phyloP scores from a whole-genome alignment of 2,888 invertebrate species.

The Hermaeophaga mercurialis region DNA sequence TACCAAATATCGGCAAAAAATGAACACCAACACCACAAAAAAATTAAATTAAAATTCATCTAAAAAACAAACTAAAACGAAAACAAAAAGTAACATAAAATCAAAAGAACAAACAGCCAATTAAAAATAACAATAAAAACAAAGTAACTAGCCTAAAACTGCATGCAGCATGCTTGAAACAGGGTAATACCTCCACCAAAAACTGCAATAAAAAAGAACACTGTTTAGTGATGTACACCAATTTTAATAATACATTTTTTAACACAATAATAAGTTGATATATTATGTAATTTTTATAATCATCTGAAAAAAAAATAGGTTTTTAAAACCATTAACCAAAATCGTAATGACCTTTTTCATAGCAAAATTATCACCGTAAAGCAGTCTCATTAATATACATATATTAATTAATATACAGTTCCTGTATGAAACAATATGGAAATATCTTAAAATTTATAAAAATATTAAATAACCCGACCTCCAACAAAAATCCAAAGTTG shows the following conservation, averaged over 20 bases:
- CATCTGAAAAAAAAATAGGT: slow-evolving; percentile 20
- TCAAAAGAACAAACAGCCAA: slow-evolving; percentile 23
- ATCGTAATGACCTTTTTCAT: slow-evolving; percentile 39
- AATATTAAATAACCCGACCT: slow-evolving; percentile 41
- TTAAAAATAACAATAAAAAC: slow-evolving; percentile 26
- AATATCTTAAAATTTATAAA: slow-evolving; percentile 42
- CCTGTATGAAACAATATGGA: too few species aligned
- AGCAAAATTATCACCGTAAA: slow-evolving; percentile 38
- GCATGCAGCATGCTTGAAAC: slow-evolving; percentile 35
- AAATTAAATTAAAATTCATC: slow-evolving; percentile 16
- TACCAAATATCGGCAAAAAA: slow-evolving; percentile 14
- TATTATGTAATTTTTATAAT: slow-evolving; percentile 19
- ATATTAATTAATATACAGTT: slow-evolving; percentile 34
- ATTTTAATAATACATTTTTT: slow-evolving; percentile 30
- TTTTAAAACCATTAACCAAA: slow-evolving; percentile 35
- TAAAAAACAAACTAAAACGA: slow-evolving; percentile 11
- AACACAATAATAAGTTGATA: slow-evolving; percentile 29
- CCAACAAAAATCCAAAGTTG: slow-evolving; percentile 40
- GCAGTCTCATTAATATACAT: slow-evolving; percentile 31
- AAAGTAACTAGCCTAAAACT: slow-evolving; percentile 31
- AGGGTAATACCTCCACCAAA: slow-evolving; percentile 36
- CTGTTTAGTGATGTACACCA: slow-evolving; percentile 23
- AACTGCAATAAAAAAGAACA: slow-evolving; percentile 37
- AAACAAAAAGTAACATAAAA: slow-evolving; percentile 21
- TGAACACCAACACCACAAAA: slow-evolving; percentile 17